Conservation (phyloP, 2,113 vertebrate genomes). For the Rafetus swinhoei region DNA sequence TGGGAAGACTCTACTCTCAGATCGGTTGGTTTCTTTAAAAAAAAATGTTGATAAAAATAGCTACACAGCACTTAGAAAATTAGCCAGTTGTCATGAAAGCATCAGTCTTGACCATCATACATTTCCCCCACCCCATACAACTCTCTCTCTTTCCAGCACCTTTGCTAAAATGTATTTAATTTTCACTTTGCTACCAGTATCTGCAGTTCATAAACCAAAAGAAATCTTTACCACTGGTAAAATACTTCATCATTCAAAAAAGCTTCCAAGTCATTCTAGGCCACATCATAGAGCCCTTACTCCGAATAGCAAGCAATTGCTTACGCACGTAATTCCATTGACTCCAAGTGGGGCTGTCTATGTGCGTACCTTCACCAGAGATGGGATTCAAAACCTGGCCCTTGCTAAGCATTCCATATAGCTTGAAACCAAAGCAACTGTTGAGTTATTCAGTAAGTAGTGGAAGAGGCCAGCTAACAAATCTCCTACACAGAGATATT, state of each 20-base stretch:
- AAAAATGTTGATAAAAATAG: slow-evolving; percentile 64
- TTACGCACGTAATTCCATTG: not conserved
- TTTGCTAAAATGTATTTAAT: accelerated
- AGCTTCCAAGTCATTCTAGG: not conserved
- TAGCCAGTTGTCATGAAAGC: not conserved
- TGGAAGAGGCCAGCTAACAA: slow-evolving; percentile 32
- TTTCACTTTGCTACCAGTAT: accelerated
- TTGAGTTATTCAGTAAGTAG: not conserved
- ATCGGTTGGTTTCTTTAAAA: slow-evolving; percentile 62
- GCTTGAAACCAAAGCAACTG: not conserved
- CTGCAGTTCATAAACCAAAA: accelerated
- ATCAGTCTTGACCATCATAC: not conserved
- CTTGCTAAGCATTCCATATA: not conserved
- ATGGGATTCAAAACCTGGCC: not conserved
- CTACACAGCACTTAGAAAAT: not conserved
- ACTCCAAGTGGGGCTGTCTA: not conserved
- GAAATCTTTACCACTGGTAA: not conserved
- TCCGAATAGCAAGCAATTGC: not conserved
- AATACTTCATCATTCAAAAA: not conserved
- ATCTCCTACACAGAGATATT: not conserved
- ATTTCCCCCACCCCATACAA: not conserved
- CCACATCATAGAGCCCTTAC: not conserved
- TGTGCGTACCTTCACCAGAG: not conserved
- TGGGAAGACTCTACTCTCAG: slow-evolving; percentile 68
- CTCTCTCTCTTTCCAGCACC: not conserved